Base-by-base conservation (phyloP, 2,113 vertebrate genomes). In the Rhabdornis inornatus region DNA sequence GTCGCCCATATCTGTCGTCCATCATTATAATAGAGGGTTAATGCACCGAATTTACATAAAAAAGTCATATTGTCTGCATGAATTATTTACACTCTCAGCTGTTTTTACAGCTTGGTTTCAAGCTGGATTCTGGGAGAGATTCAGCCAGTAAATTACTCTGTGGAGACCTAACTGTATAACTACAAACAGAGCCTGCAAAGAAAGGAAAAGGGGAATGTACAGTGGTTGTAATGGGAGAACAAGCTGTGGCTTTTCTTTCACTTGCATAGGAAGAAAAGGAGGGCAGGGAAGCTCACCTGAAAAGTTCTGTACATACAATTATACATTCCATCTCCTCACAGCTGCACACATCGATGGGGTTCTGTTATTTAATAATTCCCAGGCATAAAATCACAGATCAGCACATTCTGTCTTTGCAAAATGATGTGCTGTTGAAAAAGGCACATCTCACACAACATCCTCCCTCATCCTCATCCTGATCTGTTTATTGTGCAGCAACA, bases 21-120 rank as follows among this genome's bases (percentile, higher is more conserved):
- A 99, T 99, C 99, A 99, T 99, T 99, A 99, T 99, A 99, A 99
- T 99, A 99, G 99, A 99, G 99, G 99, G 99, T 99, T 99, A 99
- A 99, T 99, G 99, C 99, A 99, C 98, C 93, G 97, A 99, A 99
- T 99, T 99, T 99, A 99, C 99, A 99, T 99, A 99, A 99, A 99
- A 99, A 99, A 99, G 99, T 99, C 99, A 99, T 99, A 99, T 99
- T 99, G 99, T 99, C 99, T 99, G 99, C 99, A 99, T 99, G 99
- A 99, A 99, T 99, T 99, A 99, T 99, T 99, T 99, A 99, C 99
- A 99, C 99, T 99, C 99, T 99, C 99, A 99, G 99, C 99, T 99
- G 99, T 99, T 99, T 99, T 99, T 99, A 97, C 98, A 98, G 98
- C 98, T 98, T 98, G 98, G 98, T 99, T 99, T 98, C 98, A 98